phyloP scores from a whole-genome alignment of 1,140 invertebrate species.

The Zaprionus vittiger region DNA sequence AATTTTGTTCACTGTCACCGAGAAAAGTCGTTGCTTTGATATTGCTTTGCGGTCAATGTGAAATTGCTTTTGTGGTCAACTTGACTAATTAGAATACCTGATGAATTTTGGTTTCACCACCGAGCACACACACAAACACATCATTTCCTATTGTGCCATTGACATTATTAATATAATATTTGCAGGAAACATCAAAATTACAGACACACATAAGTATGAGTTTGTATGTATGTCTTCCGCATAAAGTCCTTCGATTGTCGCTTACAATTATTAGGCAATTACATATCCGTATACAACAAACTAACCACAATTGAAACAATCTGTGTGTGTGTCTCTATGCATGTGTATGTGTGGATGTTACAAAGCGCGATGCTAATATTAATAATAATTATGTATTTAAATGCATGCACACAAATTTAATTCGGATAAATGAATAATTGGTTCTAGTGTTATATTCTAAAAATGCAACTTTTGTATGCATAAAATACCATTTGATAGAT shows the following conservation, averaged over 20 bases:
- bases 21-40: conserved; percentile 13
- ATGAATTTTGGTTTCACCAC: conserved; percentile 26
- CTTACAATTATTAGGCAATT: conserved; percentile 48
- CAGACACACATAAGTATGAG: neutral
- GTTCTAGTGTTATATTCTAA: neutral
- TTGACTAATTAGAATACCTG: conserved; percentile 23
- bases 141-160: conserved; percentile 6
- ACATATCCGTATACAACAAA: neutral
- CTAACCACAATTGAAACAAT: conserved; percentile 7
- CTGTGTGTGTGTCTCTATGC: neutral
- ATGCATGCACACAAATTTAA: neutral
- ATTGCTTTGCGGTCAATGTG: conserved; percentile 42
- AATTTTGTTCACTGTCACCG: conserved; percentile 1
- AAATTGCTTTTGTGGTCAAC: conserved; percentile 37
- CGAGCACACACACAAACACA: neutral
- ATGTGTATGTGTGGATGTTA: neutral
- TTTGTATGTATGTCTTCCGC: neutral
- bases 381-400: neutral
- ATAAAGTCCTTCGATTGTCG: conserved; percentile 1
- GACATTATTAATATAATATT: conserved; percentile 8
- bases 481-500: neutral
- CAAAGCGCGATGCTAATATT: neutral
- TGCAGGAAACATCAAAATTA: neutral
- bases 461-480: neutral
- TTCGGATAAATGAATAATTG: neutral